Evolutionary conservation across 2,113 vertebrate genomes (phyloP), one percentile per base, ranked within the genome.

Genomic region (Mustela nigripes): DNA sequence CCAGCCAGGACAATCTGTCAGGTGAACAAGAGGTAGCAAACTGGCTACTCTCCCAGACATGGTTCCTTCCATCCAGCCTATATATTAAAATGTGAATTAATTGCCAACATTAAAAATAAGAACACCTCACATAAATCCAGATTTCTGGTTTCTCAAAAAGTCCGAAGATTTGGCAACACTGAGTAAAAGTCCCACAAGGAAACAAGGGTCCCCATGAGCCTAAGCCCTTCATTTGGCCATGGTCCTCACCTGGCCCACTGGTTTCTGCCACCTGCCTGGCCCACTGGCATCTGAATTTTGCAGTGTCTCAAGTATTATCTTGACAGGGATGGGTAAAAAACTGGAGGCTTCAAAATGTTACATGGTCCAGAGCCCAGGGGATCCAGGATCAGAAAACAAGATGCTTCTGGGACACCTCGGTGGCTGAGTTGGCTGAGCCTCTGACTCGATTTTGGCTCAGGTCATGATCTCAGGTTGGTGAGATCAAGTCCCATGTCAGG

Each of bases 71-170:
- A 97, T 50, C 58, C 65, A 19, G n/a, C 8, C 48, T 69, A 73
- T 42, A 21, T 88, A 53, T 80, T 53, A 28, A 84, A 60, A 76
- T 63, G 45, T 22, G 39, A 88, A 53, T 73, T 62, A 63, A 50
- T 62, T 56, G 71, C 58, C 56, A 86, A 48, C 22, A 31, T 93
- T 31, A 26, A 39, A 86, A 69, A 71, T 24, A 50, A 95, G 50
- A 60, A 84, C 12, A 1, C 89, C 71, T 85, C 62, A 50, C 24
- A 16, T 45, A 94, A 87, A 39, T 28, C 11, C 8, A 48, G 84
- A 85, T 76, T 74, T 60, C 56, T 82, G n/a, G 10, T 90, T 92
- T 96, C 65, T 74, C 78, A 6, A 71, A 62, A 76, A 88, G 21
- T 80, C 28, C 58, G 69, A 53, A 53, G 11, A 74, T 60, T 71